These are phyloP conservation scores for Ernsta delagoae DNA, from an alignment of 2,888 invertebrate species.

Conservation along the genomic window DNA sequence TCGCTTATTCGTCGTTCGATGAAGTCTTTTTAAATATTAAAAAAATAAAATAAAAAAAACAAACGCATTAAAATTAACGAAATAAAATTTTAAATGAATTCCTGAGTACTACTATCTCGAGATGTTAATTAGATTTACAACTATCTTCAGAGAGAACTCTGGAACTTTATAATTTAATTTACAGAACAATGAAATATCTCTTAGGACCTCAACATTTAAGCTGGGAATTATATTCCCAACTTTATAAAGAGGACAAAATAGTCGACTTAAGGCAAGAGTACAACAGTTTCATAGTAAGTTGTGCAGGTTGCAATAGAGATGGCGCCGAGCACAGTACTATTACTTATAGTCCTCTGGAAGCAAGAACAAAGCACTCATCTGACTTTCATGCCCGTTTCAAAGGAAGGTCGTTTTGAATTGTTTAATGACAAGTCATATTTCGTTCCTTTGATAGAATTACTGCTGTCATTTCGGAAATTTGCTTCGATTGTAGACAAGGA, in stretches of 20 bases:
- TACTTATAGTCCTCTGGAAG: conserved; percentile 21
- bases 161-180: not conserved
- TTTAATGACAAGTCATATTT: conserved; percentile 9
- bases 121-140: not conserved
- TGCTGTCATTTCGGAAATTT: not conserved
- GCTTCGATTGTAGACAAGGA: not conserved
- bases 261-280: not conserved
- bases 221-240: conserved; percentile 11
- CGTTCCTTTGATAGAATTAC: not conserved
- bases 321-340: not conserved
- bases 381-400: conserved; percentile 29
- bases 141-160: not conserved
- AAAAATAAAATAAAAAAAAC: too few relatives aligned
- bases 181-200: conserved; percentile 3
- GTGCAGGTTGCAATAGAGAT: conserved; percentile 11
- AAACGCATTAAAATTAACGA: too few relatives aligned
- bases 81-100: too few relatives aligned
- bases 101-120: too few relatives aligned
- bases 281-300: conserved; percentile 32
- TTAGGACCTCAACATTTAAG: not conserved
- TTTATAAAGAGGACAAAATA: conserved; percentile 3
- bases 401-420: conserved; percentile 16
- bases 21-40: too few relatives aligned
- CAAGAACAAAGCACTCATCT: conserved; percentile 28
- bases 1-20: too few relatives aligned